Percentiles rank a stretch among this genome's conserved stretches.
These are phyloP conservation scores for Caenorhabditis japonica DNA, from an alignment of 2,888 invertebrate species.

Conservation along the genomic window DNA sequence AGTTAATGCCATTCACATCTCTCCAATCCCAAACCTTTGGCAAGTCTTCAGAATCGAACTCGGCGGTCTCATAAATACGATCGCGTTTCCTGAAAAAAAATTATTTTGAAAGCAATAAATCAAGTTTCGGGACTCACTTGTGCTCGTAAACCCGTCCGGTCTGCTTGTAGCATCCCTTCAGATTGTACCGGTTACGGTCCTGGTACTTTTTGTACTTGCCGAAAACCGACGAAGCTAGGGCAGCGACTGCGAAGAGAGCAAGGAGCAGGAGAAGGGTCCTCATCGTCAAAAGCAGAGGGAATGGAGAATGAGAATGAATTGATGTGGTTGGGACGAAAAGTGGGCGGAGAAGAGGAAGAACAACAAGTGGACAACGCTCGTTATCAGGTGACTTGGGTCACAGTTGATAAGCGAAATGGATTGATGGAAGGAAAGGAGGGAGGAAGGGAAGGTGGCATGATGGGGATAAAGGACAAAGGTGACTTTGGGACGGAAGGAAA, in stretches of 20 bases:
- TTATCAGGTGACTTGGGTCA: conserved; percentile 41
- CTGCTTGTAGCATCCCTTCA: conserved; percentile 71
- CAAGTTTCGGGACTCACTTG: conserved; percentile 55
- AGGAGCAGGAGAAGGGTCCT: conserved; percentile 37
- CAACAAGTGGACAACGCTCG: conserved; percentile 15
- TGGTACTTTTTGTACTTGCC: conserved; percentile 30
- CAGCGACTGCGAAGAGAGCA: conserved; percentile 33
- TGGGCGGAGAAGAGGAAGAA: conserved; percentile 27
- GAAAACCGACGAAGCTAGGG: conserved; percentile 23
- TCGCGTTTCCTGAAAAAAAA: conserved; percentile 56
- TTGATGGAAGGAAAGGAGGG: conserved; percentile 7
- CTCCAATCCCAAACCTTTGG: conserved; percentile 79
- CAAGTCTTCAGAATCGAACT: conserved; percentile 68
- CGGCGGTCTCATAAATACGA: conserved; percentile 70
- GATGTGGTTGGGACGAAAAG: background rate
- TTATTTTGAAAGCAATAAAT: background rate
- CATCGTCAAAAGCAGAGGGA: conserved; percentile 9
- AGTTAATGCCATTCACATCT: conserved; percentile 79
- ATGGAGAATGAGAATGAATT: background rate
- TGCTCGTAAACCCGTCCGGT: conserved; percentile 59
- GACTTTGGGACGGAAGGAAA: too few species aligned
- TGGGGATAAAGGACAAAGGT: too few species aligned
- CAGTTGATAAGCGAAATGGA: conserved; percentile 3
- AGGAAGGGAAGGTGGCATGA: conserved; percentile 21
- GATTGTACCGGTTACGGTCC: conserved; percentile 60